A percentile compares a stretch with the other conserved stretches of the same genome.
Evolutionary conservation across 2,888 invertebrate species (phyloP).

Genomic region (Agonopterix alstromeriana): DNA sequence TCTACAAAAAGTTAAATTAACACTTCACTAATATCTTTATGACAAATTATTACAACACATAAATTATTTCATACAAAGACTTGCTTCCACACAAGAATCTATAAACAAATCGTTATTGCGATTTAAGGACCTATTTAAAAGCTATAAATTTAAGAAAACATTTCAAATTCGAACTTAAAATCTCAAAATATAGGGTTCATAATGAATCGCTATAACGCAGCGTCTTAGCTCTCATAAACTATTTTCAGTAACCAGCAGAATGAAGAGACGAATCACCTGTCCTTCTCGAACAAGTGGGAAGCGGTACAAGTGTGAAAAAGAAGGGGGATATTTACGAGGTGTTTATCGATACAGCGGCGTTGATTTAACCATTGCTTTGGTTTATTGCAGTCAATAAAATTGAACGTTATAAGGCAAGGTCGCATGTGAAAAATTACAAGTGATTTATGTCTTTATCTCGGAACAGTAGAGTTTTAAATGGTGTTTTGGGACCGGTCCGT

Average conservation of each 20-base stretch:
- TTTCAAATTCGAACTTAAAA: conserved; percentile 22
- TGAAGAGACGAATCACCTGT: conserved; percentile 45
- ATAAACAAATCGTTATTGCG: conserved; percentile 75
- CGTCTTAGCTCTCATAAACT: conserved; percentile 66
- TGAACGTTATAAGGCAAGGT: conserved; percentile 76
- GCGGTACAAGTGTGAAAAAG: conserved; percentile 29
- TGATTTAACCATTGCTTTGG: conserved; percentile 75
- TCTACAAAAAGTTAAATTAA: conserved; percentile 3
- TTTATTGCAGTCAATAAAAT: conserved; percentile 76
- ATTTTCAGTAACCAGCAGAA: conserved; percentile 66
- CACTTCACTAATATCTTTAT: conserved; percentile 5
- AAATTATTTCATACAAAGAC: conserved; percentile 53
- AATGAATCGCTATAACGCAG: conserved; percentile 19
- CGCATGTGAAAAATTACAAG: conserved; percentile 61
- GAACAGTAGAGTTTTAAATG: conserved; percentile 31
- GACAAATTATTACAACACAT: conserved; percentile 24
- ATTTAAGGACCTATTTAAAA: conserved; percentile 75
- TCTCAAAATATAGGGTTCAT: conserved; percentile 24
- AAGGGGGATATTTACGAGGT: conserved; percentile 62
- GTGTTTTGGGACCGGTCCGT: conserved; percentile 19
- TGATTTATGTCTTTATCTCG: conserved; percentile 69
- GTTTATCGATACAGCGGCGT: conserved; percentile 71
- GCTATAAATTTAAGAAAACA: conserved; percentile 51
- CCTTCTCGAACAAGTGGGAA: conserved; percentile 25
- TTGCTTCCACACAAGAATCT: conserved; percentile 37